A percentile compares a stretch with the other conserved stretches of the same genome.
Conservation (phyloP, 2,888 invertebrate genomes). For the Apamea anceps region DNA sequence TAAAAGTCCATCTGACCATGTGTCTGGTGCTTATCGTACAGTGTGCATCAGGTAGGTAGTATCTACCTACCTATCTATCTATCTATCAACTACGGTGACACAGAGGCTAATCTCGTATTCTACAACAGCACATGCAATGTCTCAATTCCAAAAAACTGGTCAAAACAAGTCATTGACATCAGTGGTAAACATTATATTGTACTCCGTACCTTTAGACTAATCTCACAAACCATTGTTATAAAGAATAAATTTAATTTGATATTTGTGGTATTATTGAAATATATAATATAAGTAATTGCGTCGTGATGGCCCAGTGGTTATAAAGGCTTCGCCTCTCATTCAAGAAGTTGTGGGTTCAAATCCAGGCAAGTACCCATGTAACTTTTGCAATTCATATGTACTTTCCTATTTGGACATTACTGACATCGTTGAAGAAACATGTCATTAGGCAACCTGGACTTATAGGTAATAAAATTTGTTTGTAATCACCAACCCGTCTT, state of each 20-base stretch:
- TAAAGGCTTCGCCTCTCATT: no score
- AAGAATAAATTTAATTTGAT: conserved; percentile 59
- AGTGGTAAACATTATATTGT: conserved; percentile 29
- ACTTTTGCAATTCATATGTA: neutral
- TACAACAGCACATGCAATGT: conserved; percentile 32
- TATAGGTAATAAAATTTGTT: neutral
- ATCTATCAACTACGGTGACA: conserved; percentile 9
- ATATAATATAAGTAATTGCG: conserved; percentile 23
- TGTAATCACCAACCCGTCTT: neutral
- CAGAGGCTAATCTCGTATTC: conserved; percentile 54
- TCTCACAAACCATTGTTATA: conserved; percentile 40
- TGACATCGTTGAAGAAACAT: neutral
- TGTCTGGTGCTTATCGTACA: neutral
- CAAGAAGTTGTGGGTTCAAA: neutral
- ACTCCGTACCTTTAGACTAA: conserved; percentile 22
- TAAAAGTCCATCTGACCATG: neutral
- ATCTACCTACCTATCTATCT: no score
- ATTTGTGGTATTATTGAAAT: conserved; percentile 45
- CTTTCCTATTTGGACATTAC: neutral
- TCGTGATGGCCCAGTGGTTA: neutral
- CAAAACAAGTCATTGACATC: conserved; percentile 49
- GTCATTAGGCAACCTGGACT: no score
- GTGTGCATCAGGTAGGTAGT: neutral
- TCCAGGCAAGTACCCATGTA: neutral
- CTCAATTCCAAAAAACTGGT: conserved; percentile 38